Conservation (phyloP, 2,888 invertebrate species). For the Schrankia costaestrigalis region DNA sequence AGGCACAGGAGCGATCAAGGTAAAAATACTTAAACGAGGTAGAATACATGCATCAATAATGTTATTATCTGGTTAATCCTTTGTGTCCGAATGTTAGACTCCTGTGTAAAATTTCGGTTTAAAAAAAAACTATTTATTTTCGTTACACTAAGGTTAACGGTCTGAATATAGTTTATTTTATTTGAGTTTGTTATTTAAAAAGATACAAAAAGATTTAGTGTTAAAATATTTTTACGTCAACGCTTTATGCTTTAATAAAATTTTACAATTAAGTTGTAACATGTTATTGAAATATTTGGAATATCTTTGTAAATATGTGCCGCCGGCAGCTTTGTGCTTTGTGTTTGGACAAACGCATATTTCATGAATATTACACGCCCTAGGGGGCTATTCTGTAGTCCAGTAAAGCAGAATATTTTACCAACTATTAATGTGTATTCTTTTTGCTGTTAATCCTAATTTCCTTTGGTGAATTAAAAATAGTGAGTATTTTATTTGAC, state of each 20-base stretch:
- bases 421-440: slow-evolving; percentile 15
- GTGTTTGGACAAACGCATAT: slow-evolving; percentile 53
- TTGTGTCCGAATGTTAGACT: no score
- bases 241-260: slow-evolving; percentile 34
- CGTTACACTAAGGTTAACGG: no score
- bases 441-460: no score
- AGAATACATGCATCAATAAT: no score
- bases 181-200: background rate
- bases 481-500: no score
- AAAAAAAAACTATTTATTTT: no score
- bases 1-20: no score
- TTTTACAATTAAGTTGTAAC: slow-evolving; percentile 34
- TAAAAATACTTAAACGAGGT: no score
- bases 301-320: slow-evolving; percentile 41
- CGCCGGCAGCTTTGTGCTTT: slow-evolving; percentile 44
- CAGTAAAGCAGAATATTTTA: slow-evolving; percentile 29
- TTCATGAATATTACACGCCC: slow-evolving; percentile 51
- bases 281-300: slow-evolving; percentile 60
- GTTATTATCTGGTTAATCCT: no score
- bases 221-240: slow-evolving; percentile 17
- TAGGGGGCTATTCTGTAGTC: slow-evolving; percentile 34
- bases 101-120: no score
- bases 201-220: slow-evolving; percentile 17
- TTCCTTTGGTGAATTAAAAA: no score
- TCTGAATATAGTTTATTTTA: no score